Evolutionary conservation across 2,797 vertebrate species (phyloP).

Genomic region (Tragelaphus oryx): DNA sequence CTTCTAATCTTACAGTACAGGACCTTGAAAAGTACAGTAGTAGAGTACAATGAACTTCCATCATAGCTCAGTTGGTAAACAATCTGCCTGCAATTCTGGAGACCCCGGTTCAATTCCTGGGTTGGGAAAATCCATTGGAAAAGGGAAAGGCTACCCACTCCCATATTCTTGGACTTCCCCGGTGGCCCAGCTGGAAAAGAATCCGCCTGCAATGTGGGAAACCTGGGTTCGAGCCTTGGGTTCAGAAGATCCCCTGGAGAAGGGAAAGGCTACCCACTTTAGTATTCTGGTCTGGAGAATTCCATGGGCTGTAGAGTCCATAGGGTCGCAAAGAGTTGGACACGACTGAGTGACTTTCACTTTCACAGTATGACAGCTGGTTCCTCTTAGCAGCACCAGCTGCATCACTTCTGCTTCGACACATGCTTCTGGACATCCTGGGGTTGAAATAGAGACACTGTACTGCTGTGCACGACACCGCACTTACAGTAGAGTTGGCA

Average conservation of each 20-base stretch:
- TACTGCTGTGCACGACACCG: rapidly evolving
- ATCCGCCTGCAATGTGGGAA: background rate
- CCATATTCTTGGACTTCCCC: background rate
- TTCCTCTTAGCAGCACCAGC: background rate
- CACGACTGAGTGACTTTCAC: background rate
- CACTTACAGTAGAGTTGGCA: background rate
- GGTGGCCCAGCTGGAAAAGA: background rate
- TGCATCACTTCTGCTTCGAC: background rate
- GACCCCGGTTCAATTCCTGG: background rate
- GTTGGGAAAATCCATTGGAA: background rate
- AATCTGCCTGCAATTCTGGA: background rate
- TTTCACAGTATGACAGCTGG: background rate
- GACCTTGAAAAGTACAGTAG: background rate
- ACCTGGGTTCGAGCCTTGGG: background rate
- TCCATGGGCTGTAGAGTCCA: background rate
- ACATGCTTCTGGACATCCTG: background rate
- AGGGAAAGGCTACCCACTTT: background rate
- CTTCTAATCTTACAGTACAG: background rate
- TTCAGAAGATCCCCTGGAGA: background rate
- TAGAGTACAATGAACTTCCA: background rate
- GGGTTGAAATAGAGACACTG: background rate
- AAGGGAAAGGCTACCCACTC: background rate
- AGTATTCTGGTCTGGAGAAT: background rate
- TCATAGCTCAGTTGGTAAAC: background rate
- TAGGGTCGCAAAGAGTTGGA: rapidly evolving